Evolutionary conservation across 2,888 invertebrate species (phyloP).

Genomic region (Pomacea canaliculata): DNA sequence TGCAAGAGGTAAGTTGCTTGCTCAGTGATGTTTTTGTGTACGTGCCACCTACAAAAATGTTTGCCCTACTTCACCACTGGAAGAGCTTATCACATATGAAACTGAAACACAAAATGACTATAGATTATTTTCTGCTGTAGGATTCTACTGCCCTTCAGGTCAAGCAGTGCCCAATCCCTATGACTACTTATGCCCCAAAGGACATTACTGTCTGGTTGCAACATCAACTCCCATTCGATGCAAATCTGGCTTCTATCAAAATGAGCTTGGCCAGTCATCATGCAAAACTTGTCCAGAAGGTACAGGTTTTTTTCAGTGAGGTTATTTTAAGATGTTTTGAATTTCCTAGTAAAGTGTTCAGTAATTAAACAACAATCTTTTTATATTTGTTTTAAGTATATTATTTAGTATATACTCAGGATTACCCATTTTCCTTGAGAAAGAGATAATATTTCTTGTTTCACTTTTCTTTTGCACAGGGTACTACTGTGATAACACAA

Average conservation of each 20-base stretch:
- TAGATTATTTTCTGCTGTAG: constrained; percentile 34
- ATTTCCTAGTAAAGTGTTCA: background rate
- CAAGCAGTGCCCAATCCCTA: constrained; percentile 56
- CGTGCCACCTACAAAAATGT: no score
- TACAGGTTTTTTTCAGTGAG: constrained; percentile 23
- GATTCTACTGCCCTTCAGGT: constrained; percentile 64
- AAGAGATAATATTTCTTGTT: no score
- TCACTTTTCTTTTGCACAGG: constrained; percentile 38
- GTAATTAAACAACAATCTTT: background rate
- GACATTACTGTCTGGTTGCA: constrained; percentile 53
- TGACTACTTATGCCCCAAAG: constrained; percentile 56
- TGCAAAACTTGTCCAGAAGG: constrained; percentile 64
- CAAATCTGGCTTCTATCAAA: constrained; percentile 54
- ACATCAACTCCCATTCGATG: constrained; percentile 53
- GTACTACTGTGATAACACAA: constrained; percentile 61
- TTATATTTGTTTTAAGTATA: no score
- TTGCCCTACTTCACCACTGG: no score
- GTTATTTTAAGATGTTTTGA: background rate
- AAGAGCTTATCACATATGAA: no score
- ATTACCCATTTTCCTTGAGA: no score
- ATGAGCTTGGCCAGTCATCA: constrained; percentile 47
- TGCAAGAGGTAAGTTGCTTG: no score
- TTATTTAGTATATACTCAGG: no score
- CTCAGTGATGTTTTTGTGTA: no score
- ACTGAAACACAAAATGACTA: no score